Conservation (phyloP, 2,113 vertebrate species). For the Mugil cephalus region DNA sequence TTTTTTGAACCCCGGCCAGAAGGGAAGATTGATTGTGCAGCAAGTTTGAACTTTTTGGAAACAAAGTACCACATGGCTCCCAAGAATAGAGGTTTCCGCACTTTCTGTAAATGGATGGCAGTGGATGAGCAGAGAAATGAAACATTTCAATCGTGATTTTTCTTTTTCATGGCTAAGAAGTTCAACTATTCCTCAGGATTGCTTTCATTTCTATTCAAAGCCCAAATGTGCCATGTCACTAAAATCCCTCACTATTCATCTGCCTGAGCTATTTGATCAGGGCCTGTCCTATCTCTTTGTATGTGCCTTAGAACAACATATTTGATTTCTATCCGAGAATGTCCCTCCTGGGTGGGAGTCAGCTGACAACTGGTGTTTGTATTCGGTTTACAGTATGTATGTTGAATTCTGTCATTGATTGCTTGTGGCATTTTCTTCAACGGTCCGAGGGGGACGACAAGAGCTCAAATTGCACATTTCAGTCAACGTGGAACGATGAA, state of each 20-base stretch:
- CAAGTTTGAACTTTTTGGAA: too few relatives aligned
- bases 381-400: conserved; percentile 39
- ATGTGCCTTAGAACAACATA: conserved; percentile 26
- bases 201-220: conserved; percentile 7
- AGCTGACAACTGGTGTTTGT: conserved; percentile 55
- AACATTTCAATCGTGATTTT: conserved; percentile 20
- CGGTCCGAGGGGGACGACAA: conserved; percentile 42
- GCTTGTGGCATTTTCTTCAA: conserved; percentile 51
- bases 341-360: conserved; percentile 17
- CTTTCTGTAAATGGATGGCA: conserved; percentile 13
- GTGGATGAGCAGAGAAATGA: not conserved
- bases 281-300: conserved; percentile 27
- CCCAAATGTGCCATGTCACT: not conserved
- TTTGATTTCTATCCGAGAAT: conserved; percentile 49
- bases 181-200: not conserved
- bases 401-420: conserved; percentile 63
- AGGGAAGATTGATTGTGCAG: not conserved
- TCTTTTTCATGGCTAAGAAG: not conserved
- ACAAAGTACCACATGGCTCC: too few relatives aligned
- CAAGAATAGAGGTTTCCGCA: not conserved
- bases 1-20: not conserved
- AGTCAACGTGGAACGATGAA: conserved; percentile 52
- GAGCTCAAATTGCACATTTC: conserved; percentile 71
- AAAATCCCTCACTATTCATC: not conserved
- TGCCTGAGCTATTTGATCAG: not conserved